phyloP scores from a whole-genome alignment of 2,888 invertebrate species.

The Nymphalis c-album region DNA sequence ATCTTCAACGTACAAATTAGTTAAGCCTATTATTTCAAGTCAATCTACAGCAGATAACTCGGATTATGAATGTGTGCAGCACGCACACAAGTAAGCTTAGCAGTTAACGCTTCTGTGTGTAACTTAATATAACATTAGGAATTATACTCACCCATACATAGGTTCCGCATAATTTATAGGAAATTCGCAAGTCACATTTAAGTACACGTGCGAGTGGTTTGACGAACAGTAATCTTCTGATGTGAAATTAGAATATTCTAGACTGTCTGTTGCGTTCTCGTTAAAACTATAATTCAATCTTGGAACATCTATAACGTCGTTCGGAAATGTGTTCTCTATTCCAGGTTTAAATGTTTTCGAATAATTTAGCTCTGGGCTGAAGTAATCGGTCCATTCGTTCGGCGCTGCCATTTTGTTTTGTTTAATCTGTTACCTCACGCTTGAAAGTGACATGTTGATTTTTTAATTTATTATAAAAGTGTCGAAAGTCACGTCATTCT shows the following conservation, averaged over 20 bases:
- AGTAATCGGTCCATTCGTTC: slow-evolving; percentile 63
- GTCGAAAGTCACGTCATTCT: slow-evolving; percentile 38
- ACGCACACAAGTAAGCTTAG: neutral
- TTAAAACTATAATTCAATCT: slow-evolving; percentile 53
- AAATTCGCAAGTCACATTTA: slow-evolving; percentile 85
- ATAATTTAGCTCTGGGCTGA: slow-evolving; percentile 47
- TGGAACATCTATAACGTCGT: slow-evolving; percentile 30
- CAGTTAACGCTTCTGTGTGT: neutral
- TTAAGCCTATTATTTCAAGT: no score
- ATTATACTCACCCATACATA: slow-evolving; percentile 79
- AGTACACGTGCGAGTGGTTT: slow-evolving; percentile 69
- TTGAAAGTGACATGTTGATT: slow-evolving; percentile 47
- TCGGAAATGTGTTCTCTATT: slow-evolving; percentile 31
- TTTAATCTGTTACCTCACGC: slow-evolving; percentile 49
- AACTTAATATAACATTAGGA: neutral
- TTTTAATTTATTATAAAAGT: slow-evolving; percentile 28
- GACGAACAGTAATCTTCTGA: slow-evolving; percentile 69
- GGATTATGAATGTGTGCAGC: neutral
- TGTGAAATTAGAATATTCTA: slow-evolving; percentile 63
- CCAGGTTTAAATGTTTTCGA: slow-evolving; percentile 42
- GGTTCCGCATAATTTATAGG: slow-evolving; percentile 84
- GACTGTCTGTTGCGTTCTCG: slow-evolving; percentile 53
- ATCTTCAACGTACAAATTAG: no score
- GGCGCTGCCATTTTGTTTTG: slow-evolving; percentile 60
- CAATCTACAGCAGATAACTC: neutral